These are phyloP conservation scores for Actenoides lindsayi DNA, from an alignment of 2,113 vertebrate genomes.

Conservation along the genomic window DNA sequence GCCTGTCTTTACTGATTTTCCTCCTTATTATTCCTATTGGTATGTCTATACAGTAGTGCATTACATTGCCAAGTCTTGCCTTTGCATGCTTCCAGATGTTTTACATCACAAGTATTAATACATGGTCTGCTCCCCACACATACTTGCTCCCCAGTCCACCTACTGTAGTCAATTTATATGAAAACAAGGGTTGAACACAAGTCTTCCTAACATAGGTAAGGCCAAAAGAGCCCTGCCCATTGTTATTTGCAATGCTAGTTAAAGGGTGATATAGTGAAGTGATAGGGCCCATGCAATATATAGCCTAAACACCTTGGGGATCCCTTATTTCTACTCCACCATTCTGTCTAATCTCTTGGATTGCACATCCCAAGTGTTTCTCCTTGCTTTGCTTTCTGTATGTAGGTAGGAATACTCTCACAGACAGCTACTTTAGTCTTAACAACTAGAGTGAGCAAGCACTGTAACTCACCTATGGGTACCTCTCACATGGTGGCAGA, in stretches of 20 bases:
- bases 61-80: neutral
- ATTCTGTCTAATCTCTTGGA: neutral
- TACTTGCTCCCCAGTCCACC: neutral
- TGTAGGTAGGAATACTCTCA: neutral
- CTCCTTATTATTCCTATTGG: neutral
- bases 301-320: fast-evolving
- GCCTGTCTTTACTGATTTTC: neutral
- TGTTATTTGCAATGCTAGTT: neutral
- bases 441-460: neutral
- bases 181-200: neutral
- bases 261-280: neutral
- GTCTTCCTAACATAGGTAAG: neutral
- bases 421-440: neutral
- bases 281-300: fast-evolving
- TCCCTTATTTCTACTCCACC: neutral
- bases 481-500: neutral
- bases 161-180: neutral
- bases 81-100: neutral
- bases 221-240: neutral
- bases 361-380: neutral
- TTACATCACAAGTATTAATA: neutral
- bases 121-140: neutral
- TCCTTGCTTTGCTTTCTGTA: neutral
- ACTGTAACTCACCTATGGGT: neutral
- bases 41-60: neutral